A percentile compares a stretch with the other conserved stretches of the same genome.
Evolutionary conservation across 2,113 vertebrate genomes (phyloP).

Genomic region (Etia nguti): DNA sequence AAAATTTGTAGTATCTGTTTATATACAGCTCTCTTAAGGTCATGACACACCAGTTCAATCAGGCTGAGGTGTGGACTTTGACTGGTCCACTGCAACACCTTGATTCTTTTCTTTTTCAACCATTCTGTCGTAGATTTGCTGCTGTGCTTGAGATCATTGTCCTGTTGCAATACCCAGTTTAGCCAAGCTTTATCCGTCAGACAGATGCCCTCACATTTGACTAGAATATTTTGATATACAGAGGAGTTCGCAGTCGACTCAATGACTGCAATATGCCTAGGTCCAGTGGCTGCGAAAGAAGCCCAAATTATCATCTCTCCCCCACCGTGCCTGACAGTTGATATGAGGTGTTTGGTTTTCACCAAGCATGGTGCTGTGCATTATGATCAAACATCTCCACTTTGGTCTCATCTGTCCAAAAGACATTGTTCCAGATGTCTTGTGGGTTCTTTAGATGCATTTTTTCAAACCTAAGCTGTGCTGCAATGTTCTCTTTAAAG

Average conservation of each 20-base stretch:
- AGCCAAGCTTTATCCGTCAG: background rate
- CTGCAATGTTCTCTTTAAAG: background rate
- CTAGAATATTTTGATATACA: background rate
- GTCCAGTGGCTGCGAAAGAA: background rate
- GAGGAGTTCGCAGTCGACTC: background rate
- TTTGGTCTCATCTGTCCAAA: background rate
- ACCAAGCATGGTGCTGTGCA: background rate
- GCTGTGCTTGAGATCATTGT: background rate
- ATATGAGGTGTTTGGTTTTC: background rate
- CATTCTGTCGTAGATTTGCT: background rate
- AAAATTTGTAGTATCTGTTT: background rate
- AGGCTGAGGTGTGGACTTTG: background rate
- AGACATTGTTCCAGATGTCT: background rate
- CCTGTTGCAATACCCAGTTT: background rate
- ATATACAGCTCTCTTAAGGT: background rate
- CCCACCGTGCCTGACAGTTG: background rate
- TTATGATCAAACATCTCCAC: background rate
- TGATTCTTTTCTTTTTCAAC: background rate
- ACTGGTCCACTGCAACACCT: background rate
- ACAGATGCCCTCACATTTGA: background rate
- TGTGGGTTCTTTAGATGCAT: background rate
- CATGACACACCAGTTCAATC: background rate
- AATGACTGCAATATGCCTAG: background rate
- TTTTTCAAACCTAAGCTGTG: background rate
- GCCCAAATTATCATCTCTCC: background rate